Conservation (phyloP, 2,113 vertebrate species). For the Varanus salvator region DNA sequence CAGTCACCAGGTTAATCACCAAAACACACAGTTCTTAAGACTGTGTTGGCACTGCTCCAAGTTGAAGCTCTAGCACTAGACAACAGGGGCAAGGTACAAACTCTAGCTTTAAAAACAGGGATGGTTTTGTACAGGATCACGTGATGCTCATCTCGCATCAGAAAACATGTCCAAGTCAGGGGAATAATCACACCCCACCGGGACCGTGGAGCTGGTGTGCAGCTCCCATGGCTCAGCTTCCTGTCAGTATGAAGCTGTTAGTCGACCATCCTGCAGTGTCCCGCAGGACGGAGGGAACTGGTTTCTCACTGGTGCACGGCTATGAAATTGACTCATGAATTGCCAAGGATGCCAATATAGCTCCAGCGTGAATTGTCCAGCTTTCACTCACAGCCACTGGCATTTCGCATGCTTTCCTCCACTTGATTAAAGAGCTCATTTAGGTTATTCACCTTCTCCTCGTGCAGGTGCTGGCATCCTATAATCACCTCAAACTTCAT, state of each 20-base stretch:
- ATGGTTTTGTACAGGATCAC: not conserved
- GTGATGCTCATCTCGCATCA: not conserved
- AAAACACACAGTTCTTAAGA: not conserved
- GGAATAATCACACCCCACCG: not conserved
- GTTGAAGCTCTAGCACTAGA: not conserved
- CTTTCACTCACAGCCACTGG: not conserved
- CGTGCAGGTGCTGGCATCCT: not conserved
- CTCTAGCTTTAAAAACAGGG: constrained; percentile 1
- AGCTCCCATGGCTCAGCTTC: not conserved
- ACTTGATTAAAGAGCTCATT: constrained; percentile 11
- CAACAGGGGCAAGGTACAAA: not conserved
- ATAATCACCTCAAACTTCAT: not conserved
- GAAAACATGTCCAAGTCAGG: not conserved
- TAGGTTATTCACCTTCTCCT: not conserved
- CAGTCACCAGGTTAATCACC: not conserved
- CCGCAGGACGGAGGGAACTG: not conserved
- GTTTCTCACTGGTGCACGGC: too few relatives aligned
- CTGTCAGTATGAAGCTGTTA: not conserved
- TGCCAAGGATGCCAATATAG: not conserved
- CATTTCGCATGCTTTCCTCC: not conserved
- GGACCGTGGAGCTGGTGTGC: not conserved
- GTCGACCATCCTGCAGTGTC: not conserved
- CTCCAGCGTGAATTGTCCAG: not conserved
- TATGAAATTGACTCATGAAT: not conserved
- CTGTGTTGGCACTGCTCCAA: not conserved